Evolutionary conservation across 1,140 invertebrate species (phyloP).

Genomic region (Trissolcus basalis): DNA sequence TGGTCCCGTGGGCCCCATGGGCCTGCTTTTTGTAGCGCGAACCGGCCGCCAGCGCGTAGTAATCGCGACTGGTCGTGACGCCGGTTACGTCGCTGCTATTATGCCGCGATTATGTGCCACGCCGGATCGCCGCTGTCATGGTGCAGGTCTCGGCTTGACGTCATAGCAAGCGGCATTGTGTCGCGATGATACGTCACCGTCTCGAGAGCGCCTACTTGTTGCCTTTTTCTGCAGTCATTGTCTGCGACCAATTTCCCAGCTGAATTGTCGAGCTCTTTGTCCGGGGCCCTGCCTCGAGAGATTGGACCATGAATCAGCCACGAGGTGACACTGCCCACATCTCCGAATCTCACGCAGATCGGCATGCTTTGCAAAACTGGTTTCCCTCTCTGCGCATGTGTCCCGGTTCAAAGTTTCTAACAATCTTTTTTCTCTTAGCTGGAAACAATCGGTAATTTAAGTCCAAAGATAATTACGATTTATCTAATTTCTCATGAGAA

Average conservation of each 20-base stretch:
- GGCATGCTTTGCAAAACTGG: constrained; percentile 10
- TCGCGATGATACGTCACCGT: constrained; percentile 20
- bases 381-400: constrained; percentile 3
- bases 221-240: constrained; percentile 9
- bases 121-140: constrained; percentile 33
- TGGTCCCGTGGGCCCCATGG: too few species aligned
- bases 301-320: constrained; percentile 2
- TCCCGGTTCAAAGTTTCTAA: too few species aligned
- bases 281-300: background rate
- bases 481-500: too few species aligned
- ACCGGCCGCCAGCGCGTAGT: constrained; percentile 34
- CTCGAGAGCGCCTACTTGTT: constrained; percentile 18
- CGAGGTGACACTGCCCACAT: constrained; percentile 1
- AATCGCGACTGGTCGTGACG: constrained; percentile 25
- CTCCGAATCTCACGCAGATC: constrained; percentile 4
- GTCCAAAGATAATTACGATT: too few species aligned
- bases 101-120: constrained; percentile 25
- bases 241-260: background rate
- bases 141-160: constrained; percentile 21
- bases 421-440: too few species aligned
- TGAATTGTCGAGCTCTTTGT: background rate
- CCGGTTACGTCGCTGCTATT: constrained; percentile 33
- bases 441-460: too few species aligned
- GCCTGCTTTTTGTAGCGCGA: constrained; percentile 6
- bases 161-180: constrained; percentile 11